A percentile compares a stretch with the other conserved stretches of the same genome.
phyloP scores from a whole-genome alignment of 2,113 vertebrate species.

The Dascyllus trimaculatus region DNA sequence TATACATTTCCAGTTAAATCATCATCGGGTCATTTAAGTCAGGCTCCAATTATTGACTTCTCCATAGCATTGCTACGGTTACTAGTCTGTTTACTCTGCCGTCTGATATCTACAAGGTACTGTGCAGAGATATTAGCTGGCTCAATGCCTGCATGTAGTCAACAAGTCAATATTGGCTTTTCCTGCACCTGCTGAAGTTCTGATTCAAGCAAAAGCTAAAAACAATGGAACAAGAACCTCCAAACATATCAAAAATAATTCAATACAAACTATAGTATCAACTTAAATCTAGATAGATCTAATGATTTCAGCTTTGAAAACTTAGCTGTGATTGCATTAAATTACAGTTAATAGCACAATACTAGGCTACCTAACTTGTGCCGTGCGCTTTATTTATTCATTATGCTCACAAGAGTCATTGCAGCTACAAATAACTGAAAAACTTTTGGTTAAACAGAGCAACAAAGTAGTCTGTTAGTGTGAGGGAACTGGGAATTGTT shows the following conservation, averaged over 20 bases:
- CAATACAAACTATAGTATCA: not conserved
- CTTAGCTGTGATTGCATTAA: not conserved
- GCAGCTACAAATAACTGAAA: not conserved
- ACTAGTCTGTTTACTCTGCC: constrained; percentile 34
- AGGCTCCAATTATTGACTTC: not conserved
- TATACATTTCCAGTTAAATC: not conserved
- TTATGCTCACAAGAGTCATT: not conserved
- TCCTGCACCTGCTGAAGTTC: constrained; percentile 29
- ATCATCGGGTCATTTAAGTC: not conserved
- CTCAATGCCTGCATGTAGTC: constrained; percentile 35
- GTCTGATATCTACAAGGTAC: constrained; percentile 21
- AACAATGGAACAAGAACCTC: not conserved
- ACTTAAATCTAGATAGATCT: too few relatives aligned
- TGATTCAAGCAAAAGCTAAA: not conserved
- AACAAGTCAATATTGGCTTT: constrained; percentile 63
- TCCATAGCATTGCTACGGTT: constrained; percentile 4
- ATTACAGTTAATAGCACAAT: not conserved
- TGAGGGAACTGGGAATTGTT: constrained; percentile 54
- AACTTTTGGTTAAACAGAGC: constrained; percentile 19
- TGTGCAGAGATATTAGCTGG: constrained; percentile 25
- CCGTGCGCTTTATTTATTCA: not conserved
- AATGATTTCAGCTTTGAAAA: not conserved
- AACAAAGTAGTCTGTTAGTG: constrained; percentile 12
- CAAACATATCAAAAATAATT: not conserved
- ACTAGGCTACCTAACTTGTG: not conserved